phyloP scores from a whole-genome alignment of 2,113 vertebrate genomes.

The Xenopus laevis region DNA sequence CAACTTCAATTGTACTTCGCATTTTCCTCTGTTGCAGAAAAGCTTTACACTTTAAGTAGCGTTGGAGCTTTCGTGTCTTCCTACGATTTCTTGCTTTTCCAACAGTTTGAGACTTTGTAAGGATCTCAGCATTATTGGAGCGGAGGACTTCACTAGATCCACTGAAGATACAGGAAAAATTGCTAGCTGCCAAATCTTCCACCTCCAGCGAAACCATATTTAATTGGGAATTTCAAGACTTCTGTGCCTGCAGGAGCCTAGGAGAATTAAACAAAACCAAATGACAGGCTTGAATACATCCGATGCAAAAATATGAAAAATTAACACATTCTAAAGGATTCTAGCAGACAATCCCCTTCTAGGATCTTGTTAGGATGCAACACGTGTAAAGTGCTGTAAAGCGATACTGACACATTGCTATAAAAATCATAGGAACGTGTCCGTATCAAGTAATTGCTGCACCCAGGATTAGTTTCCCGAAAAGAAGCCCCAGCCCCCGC shows the following conservation, averaged over 20 bases:
- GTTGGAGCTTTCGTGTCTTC: slow-evolving; percentile 65
- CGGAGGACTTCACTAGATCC: neutral
- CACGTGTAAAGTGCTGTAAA: too few relatives aligned
- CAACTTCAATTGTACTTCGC: neutral
- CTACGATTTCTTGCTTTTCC: slow-evolving; percentile 33
- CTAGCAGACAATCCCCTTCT: too few relatives aligned
- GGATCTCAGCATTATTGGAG: accelerated
- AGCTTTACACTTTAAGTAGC: slow-evolving; percentile 57
- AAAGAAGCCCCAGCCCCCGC: too few relatives aligned
- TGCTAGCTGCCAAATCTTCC: neutral
- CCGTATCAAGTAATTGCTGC: too few relatives aligned
- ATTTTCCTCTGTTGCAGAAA: slow-evolving; percentile 59
- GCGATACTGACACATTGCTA: too few relatives aligned
- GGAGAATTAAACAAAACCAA: neutral
- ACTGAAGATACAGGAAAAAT: neutral
- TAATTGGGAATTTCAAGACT: neutral
- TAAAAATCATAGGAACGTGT: too few relatives aligned
- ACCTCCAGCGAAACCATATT: neutral
- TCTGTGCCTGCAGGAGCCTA: neutral
- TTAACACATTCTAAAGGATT: too few relatives aligned
- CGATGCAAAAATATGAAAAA: too few relatives aligned
- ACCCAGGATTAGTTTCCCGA: too few relatives aligned
- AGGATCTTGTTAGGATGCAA: too few relatives aligned
- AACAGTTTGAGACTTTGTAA: neutral
- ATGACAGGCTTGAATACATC: too few relatives aligned